A percentile compares a stretch with the other conserved stretches of the same genome.
These are phyloP conservation scores for Isichthys henryi DNA, from an alignment of 2,113 vertebrate species.

Conservation along the genomic window DNA sequence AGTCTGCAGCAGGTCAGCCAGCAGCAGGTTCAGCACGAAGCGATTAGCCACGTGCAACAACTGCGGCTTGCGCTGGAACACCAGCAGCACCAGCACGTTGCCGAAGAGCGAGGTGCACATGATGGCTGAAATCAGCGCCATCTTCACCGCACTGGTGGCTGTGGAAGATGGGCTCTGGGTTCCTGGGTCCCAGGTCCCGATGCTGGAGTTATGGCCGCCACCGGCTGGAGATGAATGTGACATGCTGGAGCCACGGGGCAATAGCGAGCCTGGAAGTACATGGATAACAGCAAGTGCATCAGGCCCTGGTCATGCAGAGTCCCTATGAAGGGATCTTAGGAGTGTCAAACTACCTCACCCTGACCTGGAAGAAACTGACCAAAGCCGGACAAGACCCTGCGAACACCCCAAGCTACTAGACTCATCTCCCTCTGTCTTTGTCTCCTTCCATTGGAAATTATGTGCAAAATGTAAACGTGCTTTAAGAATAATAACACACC, in stretches of 20 bases:
- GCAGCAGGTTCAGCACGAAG: conserved; percentile 78
- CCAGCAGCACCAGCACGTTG: conserved; percentile 72
- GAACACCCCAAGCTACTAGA: background rate
- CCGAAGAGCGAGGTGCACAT: conserved; percentile 70
- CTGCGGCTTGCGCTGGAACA: conserved; percentile 77
- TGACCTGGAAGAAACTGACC: background rate
- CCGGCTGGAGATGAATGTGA: conserved; percentile 34
- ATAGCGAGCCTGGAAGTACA: background rate
- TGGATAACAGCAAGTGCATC: background rate
- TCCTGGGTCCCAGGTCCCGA: conserved; percentile 41
- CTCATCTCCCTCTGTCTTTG: background rate
- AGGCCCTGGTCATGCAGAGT: background rate
- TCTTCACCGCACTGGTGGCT: conserved; percentile 62
- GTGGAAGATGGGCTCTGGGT: conserved; percentile 38
- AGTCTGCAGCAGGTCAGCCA: conserved; percentile 78
- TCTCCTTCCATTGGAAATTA: background rate
- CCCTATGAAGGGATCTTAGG: background rate
- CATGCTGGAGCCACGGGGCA: conserved; percentile 38
- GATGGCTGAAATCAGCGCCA: conserved; percentile 65
- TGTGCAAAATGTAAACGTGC: background rate
- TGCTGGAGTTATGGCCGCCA: conserved; percentile 45
- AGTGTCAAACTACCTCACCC: background rate
- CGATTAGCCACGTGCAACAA: conserved; percentile 78
- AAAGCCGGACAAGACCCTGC: background rate
- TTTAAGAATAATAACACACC: background rate